These are phyloP conservation scores for Ichneumon xanthorius DNA, from an alignment of 2,888 invertebrate genomes.

Conservation along the genomic window DNA sequence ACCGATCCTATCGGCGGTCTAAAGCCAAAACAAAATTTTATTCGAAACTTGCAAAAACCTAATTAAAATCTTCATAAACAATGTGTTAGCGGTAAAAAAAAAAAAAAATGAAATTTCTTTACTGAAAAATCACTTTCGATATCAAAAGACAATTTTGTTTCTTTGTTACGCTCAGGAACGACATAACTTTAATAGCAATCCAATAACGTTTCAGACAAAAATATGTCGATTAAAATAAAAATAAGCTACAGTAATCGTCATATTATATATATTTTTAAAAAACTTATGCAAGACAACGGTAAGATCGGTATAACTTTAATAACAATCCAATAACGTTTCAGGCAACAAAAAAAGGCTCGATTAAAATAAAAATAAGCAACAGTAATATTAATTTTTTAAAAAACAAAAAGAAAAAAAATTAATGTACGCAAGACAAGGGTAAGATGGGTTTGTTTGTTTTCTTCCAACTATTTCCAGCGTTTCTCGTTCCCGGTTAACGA, in stretches of 20 bases:
- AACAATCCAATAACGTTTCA: background rate
- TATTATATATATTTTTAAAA: background rate
- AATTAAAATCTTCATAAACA: background rate
- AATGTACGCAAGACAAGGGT: background rate
- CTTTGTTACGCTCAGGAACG: background rate
- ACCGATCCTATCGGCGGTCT: too few relatives aligned
- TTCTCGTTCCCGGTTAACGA: slow-evolving; percentile 48
- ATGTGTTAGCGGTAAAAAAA: too few relatives aligned
- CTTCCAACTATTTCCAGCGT: slow-evolving; percentile 30
- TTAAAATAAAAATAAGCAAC: background rate
- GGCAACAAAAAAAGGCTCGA: background rate
- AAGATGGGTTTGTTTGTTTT: slow-evolving; percentile 33
- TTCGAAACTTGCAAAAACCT: background rate
- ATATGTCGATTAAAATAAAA: background rate
- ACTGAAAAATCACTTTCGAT: background rate
- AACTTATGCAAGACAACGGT: background rate
- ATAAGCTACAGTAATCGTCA: background rate
- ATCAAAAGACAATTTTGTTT: background rate
- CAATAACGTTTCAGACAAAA: background rate
- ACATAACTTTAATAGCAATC: background rate
- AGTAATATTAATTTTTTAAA: background rate
- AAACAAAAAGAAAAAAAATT: background rate
- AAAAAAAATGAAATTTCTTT: too few relatives aligned
- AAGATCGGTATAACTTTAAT: background rate
- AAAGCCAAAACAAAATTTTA: too few relatives aligned